These are phyloP conservation scores for Vireo altiloquus DNA, from an alignment of 2,113 vertebrate species.

Conservation along the genomic window DNA sequence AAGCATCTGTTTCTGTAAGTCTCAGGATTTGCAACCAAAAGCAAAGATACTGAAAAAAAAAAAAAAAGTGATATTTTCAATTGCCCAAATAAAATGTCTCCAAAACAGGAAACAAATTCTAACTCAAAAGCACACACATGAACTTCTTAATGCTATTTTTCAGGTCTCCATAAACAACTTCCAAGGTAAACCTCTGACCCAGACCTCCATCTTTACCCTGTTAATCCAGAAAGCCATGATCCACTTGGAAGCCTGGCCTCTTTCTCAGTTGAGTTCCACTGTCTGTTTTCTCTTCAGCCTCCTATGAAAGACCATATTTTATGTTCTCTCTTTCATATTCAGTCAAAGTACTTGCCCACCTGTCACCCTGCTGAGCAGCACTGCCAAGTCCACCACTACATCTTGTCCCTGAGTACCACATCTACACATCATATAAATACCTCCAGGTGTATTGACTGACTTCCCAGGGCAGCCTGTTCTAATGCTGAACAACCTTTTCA, in stretches of 20 bases:
- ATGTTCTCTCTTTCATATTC: background rate
- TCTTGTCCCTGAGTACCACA: background rate
- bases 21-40: background rate
- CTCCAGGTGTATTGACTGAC: too few relatives aligned
- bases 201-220: background rate
- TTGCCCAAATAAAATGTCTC: background rate
- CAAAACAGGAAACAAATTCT: background rate
- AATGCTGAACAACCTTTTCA: background rate
- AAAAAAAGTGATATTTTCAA: background rate
- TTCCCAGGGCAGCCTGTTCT: background rate
- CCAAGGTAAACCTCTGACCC: background rate
- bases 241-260: background rate
- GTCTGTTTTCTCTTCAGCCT: background rate
- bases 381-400: background rate
- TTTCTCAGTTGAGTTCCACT: background rate
- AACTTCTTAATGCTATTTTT: background rate
- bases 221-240: background rate
- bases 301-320: background rate
- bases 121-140: background rate
- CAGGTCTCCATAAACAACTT: background rate
- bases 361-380: background rate
- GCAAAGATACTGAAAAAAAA: background rate
- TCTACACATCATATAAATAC: background rate
- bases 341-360: background rate
- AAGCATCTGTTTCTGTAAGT: background rate